Evolutionary conservation across 2,113 vertebrate genomes (phyloP), one percentile per base, ranked within the genome.

Genomic region (Oriolus oriolus): DNA sequence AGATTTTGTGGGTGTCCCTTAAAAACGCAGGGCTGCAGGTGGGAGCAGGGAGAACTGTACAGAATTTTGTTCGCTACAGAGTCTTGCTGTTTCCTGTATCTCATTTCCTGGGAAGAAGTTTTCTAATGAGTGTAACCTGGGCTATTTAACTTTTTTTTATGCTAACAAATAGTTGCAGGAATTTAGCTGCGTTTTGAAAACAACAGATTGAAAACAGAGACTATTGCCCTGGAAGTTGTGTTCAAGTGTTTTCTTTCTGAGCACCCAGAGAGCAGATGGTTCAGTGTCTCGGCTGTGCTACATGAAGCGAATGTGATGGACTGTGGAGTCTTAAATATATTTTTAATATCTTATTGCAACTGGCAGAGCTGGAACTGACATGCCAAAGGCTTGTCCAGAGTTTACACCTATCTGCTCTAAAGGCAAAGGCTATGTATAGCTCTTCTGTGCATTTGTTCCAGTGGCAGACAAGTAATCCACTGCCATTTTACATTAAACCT

Each of bases 41-140:
- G 19, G 73, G 44, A 91, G 44, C 52, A 42, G 53, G 69, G 82
- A 89, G 21, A 71, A 75, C 68, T 63, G 47, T 87, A 81, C 50
- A 83, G n/a, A 95, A 87, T 90, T 97, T 96, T 93, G 78, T 93
- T 83, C 28, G 70, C 81, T 93, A n/a, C 24, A 89, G 77, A 63
- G 39, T 73, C 94, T 95, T 94, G 90, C 66, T 96, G 39, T 93
- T 91, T 90, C 64, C 27, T 85, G 28, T 92, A 65, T 73, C 49
- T 57, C 26, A 11, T 87, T 96, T 97, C 73, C 24, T 86, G 60
- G 57, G 74, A 95, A 45, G 64, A 71, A 44, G n/a, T 81, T 93
- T 90, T 90, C 45, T 93, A 37, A 39, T 80, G 41, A 79, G 82
- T 60, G 59, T 69, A 76, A 61, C 50, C 52, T 95, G 60, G 26